Evolutionary conservation across 1,140 invertebrate species (phyloP), one percentile per base, ranked within the genome.

Genomic region (Nymphalis io): DNA sequence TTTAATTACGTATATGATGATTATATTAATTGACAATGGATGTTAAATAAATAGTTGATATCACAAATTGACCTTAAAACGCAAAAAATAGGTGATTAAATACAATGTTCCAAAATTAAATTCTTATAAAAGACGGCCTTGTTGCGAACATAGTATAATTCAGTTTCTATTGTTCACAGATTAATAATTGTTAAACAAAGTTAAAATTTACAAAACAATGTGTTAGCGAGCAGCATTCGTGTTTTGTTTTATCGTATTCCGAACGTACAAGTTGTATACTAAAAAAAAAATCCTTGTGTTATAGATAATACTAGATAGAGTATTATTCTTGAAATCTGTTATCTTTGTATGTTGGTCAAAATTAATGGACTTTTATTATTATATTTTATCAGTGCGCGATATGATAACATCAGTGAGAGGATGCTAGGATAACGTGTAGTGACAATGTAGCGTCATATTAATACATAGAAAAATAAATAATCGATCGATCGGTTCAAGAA

Each of bases 151-250:
- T 13, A 42, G 13, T 42, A 46, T 61, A 38, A 44, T 68, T 62
- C 48, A 16, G 21, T 27, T 38, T 16, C 42, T 57, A 62, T 68
- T 68, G 67, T 68, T 68, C 51, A 23, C 39, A 51, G 39, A 42
- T 21, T 53, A 18, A 23, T n/a, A 55, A 44, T 27, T 44, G 44
- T 40, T 48, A 60, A 33, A 68, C 23, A 68, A 44, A 68, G 68
- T 68, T 70, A 67, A 67, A 63, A 67, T 74, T 74, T 70, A n/a
- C 65, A 55, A 68, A 69, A 75, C 75, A 79, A 72, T 71, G 70
- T 60, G 44, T 59, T 44, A 44, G 40, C 40, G 40, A 44, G 12
- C 3, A 4, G 40, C 40, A 44, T 44, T 44, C 40, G 40, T 44
- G 40, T 44, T 44, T 44, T n/a, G 13, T 44, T 13, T n/a, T 44